These are phyloP conservation scores for Anarsia innoxiella DNA, from an alignment of 2,888 invertebrate species.

Conservation along the genomic window DNA sequence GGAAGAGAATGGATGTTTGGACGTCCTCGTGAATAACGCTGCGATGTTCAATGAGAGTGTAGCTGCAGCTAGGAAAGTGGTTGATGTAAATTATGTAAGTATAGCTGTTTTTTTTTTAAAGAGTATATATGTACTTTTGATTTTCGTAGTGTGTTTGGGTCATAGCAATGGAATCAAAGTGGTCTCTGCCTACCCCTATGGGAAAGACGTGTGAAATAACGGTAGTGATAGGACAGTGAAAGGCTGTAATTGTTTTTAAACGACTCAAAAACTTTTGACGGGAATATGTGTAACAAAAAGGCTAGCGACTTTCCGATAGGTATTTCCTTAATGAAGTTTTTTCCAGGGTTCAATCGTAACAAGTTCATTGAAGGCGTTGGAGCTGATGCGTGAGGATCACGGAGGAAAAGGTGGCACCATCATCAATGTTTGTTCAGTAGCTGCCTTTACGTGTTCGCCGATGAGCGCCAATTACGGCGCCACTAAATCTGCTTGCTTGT, in stretches of 20 bases:
- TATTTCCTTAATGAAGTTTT: too few relatives aligned
- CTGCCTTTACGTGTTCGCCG: neutral
- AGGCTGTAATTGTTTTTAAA: neutral
- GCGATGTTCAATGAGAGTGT: neutral
- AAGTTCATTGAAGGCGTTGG: neutral
- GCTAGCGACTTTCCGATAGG: too few relatives aligned
- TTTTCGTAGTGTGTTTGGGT: too few relatives aligned
- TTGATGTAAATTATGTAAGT: neutral
- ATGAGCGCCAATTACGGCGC: conserved; percentile 30
- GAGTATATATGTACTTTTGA: too few relatives aligned
- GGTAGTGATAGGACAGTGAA: too few relatives aligned
- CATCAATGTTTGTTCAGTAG: neutral
- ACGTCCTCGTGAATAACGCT: neutral
- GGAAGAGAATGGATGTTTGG: neutral
- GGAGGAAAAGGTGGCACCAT: neutral
- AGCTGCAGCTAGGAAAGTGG: neutral
- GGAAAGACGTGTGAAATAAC: too few relatives aligned
- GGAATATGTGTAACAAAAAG: too few relatives aligned
- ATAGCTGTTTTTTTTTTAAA: neutral
- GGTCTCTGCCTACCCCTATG: too few relatives aligned
- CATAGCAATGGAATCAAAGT: too few relatives aligned
- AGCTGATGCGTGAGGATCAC: neutral
- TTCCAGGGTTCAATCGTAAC: neutral
- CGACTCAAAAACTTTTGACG: too few relatives aligned
- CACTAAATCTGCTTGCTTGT: conserved; percentile 32